A percentile compares a stretch with the other conserved stretches of the same genome.
phyloP scores from a whole-genome alignment of 1,140 invertebrate species.

The Himalopsyche phryganea region DNA sequence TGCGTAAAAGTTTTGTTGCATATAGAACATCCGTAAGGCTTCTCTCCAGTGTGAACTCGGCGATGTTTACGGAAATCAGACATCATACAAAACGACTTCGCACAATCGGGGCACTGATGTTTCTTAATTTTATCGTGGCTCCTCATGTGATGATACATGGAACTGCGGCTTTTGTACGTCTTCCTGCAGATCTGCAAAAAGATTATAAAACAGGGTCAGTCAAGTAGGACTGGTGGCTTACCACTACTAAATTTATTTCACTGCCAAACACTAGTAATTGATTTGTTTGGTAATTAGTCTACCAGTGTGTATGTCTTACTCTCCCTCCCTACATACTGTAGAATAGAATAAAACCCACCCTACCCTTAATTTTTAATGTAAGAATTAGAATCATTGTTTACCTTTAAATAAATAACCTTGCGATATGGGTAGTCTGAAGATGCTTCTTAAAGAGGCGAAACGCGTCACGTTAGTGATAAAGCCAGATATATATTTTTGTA shows the following conservation, averaged over 20 bases:
- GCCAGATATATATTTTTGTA: too few species aligned
- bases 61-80: constrained; percentile 62
- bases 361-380: too few species aligned
- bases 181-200: constrained; percentile 42
- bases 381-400: too few species aligned
- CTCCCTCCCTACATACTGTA: too few species aligned
- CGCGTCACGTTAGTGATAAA: too few species aligned
- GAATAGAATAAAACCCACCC: too few species aligned
- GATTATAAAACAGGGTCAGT: neutral
- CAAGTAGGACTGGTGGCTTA: too few species aligned
- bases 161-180: constrained; percentile 37
- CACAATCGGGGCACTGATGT: constrained; percentile 44
- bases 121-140: constrained; percentile 47
- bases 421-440: too few species aligned
- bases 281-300: neutral
- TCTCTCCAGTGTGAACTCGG: constrained; percentile 66
- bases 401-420: too few species aligned
- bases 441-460: too few species aligned
- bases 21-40: constrained; percentile 62
- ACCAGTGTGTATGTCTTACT: too few species aligned
- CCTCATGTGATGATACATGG: constrained; percentile 46
- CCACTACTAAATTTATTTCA: too few species aligned
- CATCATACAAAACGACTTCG: constrained; percentile 60
- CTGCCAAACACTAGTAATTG: neutral
- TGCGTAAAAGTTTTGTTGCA: constrained; percentile 35